Evolutionary conservation across 2,888 invertebrate species (phyloP).

Genomic region (Hirtodrosophila duncani): DNA sequence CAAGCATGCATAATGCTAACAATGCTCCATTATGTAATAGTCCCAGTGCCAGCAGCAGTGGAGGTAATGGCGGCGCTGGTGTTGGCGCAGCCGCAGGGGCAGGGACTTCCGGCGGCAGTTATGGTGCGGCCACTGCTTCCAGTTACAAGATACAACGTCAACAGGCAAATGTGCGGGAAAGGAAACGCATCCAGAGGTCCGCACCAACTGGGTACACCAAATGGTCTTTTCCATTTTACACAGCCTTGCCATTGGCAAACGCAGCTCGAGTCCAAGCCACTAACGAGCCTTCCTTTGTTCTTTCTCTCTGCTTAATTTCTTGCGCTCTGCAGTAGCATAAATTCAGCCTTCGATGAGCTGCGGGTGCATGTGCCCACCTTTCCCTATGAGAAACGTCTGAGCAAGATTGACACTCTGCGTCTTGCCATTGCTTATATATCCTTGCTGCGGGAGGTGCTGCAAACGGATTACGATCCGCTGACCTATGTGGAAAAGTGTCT

Average conservation of each 20-base stretch:
- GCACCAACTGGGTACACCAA: constrained; percentile 88
- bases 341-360: constrained; percentile 99
- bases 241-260: constrained; percentile 11
- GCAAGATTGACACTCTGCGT: constrained; percentile 98
- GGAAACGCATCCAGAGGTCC: constrained; percentile 99
- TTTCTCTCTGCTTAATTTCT: constrained; percentile 14
- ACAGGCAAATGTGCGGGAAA: constrained; percentile 96
- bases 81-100: constrained; percentile 27
- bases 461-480: constrained; percentile 92
- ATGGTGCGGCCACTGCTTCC: constrained; percentile 45
- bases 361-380: constrained; percentile 99
- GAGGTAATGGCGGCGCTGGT: constrained; percentile 30
- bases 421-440: constrained; percentile 99
- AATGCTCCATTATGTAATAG: constrained; percentile 63
- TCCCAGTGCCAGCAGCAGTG: constrained; percentile 66
- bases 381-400: constrained; percentile 98
- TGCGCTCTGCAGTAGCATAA: constrained; percentile 92
- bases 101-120: constrained; percentile 13
- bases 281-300: constrained; percentile 34
- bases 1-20: constrained; percentile 62
- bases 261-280: constrained; percentile 6
- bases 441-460: constrained; percentile 91
- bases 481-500: constrained; percentile 96
- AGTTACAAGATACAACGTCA: constrained; percentile 89
- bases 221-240: constrained; percentile 73